These are phyloP conservation scores for Malacoraja senta DNA, from an alignment of 2,797 vertebrate genomes.

Conservation along the genomic window DNA sequence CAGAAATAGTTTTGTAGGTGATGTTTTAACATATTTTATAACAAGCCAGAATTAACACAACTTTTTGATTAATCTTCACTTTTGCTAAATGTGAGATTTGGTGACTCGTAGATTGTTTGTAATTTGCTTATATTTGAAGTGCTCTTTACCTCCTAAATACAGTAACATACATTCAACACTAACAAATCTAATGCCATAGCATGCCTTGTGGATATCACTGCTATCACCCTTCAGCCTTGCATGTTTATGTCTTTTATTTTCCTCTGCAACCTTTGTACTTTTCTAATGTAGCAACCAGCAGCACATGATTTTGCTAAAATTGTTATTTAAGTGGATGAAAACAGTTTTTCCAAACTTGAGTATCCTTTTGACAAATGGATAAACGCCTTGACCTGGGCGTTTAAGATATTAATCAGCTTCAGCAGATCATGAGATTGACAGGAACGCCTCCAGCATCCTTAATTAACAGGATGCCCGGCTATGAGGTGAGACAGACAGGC, in stretches of 20 bases:
- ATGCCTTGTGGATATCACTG: neutral
- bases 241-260: constrained; percentile 34
- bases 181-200: neutral
- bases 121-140: constrained; percentile 24
- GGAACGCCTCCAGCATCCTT: constrained; percentile 93
- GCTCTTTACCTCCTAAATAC: neutral
- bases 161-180: constrained; percentile 3
- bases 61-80: neutral
- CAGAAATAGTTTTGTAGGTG: neutral
- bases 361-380: constrained; percentile 42
- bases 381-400: constrained; percentile 83
- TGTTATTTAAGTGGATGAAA: neutral
- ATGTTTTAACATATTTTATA: constrained; percentile 1
- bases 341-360: constrained; percentile 26
- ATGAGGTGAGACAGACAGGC: constrained; percentile 80
- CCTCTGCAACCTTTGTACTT: neutral
- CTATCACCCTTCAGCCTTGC: neutral
- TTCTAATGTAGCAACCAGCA: neutral
- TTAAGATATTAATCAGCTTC: constrained; percentile 99
- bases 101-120: neutral
- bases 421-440: constrained; percentile 99
- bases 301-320: neutral
- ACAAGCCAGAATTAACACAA: neutral
- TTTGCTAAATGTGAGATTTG: constrained; percentile 17
- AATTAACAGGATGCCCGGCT: constrained; percentile 99